Evolutionary conservation across 2,888 invertebrate species (phyloP), one percentile per base, ranked within the genome.

Genomic region (Ophion costatus): DNA sequence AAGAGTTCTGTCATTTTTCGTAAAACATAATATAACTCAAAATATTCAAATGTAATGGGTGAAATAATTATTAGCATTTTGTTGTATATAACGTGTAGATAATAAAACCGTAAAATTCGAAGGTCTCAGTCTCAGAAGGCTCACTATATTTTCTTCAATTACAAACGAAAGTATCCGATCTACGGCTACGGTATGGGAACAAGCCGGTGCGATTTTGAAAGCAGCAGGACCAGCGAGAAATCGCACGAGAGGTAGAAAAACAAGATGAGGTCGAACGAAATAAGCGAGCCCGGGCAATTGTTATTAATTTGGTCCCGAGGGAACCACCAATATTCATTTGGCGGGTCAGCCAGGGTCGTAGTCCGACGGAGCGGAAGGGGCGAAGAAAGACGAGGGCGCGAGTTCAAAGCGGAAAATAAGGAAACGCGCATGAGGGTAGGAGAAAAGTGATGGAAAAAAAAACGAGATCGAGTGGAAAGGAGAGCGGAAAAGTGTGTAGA

Each of bases 271-370:
- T 69, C 56, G 69, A 74, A 73, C 67, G 73, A 69, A 73, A 75
- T 85, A 86, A 14, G 33, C 4, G 64, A 76, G 59, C 51, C 56
- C 42, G 86, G 87, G 86, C 89, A 89, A 91, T 90, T 89, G 90
- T 91, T 92, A 92, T 92, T 92, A 92, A 93, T 93, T 92, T 88
- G 88, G 91, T 91, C 93, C 90, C 93, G 84, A 86, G 92, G 92
- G 93, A 89, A 83, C 90, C 90, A 93, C 93, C 92, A 91, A 93
- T 93, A 92, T 93, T 92, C 92, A 93, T 93, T 93, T 93, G 90
- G 89, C 80, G 86, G 81, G 85, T 83, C 88, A 87, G 83, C 87
- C 83, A 83, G 87, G 88, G 7, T 17, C 9, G 70, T 29, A 83
- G 82, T 83, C 84, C 82, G 80, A 80, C 73, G 75, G 86, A 74